These are phyloP conservation scores for Craniophora ligustri DNA, from an alignment of 2,888 invertebrate genomes.

Conservation along the genomic window DNA sequence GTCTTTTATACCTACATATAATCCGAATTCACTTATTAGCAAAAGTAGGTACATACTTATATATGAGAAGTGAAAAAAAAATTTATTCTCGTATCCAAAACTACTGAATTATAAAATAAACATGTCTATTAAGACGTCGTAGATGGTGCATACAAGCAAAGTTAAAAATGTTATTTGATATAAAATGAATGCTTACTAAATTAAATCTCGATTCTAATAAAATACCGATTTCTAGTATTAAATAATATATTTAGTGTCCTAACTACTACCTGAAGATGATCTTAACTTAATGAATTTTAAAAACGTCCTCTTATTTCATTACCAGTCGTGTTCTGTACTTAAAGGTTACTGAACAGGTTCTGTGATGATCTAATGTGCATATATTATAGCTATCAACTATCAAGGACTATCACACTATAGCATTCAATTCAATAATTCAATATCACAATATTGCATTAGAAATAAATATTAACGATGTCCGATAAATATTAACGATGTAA, in stretches of 20 bases:
- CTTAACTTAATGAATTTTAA: neutral
- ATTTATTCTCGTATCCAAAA: neutral
- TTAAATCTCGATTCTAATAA: no score
- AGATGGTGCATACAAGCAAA: neutral
- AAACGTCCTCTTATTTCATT: conserved; percentile 52
- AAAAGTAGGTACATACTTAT: no score
- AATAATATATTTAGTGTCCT: no score
- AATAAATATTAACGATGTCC: conserved; percentile 32
- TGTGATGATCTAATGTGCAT: conserved; percentile 82
- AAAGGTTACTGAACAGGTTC: conserved; percentile 76
- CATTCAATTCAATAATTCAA: no score
- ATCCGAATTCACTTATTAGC: neutral
- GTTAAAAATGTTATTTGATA: no score
- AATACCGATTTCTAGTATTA: neutral
- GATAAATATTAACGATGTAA: conserved; percentile 9
- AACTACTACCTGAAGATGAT: neutral
- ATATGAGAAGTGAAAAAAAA: neutral
- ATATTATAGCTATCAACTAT: conserved; percentile 64
- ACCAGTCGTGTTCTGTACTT: conserved; percentile 55
- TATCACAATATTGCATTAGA: conserved; percentile 25
- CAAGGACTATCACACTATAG: conserved; percentile 63
- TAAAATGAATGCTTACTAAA: no score
- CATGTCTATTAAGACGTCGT: no score
- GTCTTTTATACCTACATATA: no score
- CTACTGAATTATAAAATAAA: neutral